A percentile compares a stretch with the other conserved stretches of the same genome.
Evolutionary conservation across 2,797 vertebrate species (phyloP).

Genomic region (Agapornis canus): DNA sequence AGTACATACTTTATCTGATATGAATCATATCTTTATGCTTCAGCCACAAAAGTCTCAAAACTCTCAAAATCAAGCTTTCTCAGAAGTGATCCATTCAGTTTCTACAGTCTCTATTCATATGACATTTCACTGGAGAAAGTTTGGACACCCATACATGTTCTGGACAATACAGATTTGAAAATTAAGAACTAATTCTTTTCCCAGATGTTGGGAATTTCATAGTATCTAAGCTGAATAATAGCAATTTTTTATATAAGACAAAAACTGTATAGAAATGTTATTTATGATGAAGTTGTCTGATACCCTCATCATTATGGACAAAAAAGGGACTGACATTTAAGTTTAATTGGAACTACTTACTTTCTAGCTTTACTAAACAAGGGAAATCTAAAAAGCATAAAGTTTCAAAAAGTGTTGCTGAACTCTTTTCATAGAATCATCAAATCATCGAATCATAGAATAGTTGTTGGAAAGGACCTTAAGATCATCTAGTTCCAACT

Average conservation of each 20-base stretch:
- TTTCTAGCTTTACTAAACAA: background rate
- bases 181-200: background rate
- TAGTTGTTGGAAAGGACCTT: too few relatives aligned
- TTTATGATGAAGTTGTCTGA: background rate
- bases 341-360: background rate
- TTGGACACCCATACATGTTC: background rate
- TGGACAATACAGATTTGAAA: background rate
- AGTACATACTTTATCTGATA: background rate
- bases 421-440: background rate
- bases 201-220: background rate
- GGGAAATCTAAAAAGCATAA: background rate
- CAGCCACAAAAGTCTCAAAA: background rate
- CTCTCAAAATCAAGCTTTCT: background rate
- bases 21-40: constrained; percentile 23
- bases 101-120: background rate
- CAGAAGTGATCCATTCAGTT: background rate
- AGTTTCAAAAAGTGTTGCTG: background rate
- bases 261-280: background rate
- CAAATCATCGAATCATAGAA: too few relatives aligned
- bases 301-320: background rate
- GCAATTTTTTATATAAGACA: background rate
- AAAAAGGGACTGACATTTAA: background rate
- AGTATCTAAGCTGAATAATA: background rate
- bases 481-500: too few relatives aligned
- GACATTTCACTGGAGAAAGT: background rate